Percentiles rank a stretch among this genome's conserved stretches.
Conservation (phyloP, 2,797 vertebrate species). For the Myotis findleyi region DNA sequence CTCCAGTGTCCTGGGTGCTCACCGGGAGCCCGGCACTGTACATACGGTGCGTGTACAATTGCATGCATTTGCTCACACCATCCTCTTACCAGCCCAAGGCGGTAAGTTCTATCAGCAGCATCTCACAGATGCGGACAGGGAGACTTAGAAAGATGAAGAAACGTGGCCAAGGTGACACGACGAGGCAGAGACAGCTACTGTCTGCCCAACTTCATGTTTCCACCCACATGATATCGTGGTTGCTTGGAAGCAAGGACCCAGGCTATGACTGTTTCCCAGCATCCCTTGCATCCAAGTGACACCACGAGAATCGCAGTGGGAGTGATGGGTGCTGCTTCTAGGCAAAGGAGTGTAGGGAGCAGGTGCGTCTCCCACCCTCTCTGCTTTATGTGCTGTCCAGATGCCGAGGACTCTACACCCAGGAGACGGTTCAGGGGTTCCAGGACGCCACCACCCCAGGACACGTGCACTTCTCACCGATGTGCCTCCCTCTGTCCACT, state of each 20-base stretch:
- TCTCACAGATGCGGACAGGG: not conserved
- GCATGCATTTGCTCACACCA: not conserved
- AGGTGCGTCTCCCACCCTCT: not conserved
- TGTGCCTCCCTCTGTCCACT: accelerated
- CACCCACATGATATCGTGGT: not conserved
- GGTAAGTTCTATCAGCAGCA: not conserved
- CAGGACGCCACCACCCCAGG: accelerated
- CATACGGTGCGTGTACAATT: not conserved
- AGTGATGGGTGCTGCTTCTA: not conserved
- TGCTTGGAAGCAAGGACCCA: not conserved
- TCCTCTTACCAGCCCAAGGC: not conserved
- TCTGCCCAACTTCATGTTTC: not conserved
- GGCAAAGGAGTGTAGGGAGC: not conserved
- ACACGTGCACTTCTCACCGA: accelerated
- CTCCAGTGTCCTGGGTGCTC: not conserved
- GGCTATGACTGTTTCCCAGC: not conserved
- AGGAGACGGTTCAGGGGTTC: accelerated
- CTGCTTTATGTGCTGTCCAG: not conserved
- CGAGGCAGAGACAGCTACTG: not conserved
- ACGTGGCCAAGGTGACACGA: not conserved
- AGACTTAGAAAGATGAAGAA: not conserved
- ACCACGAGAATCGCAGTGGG: not conserved
- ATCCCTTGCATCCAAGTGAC: not conserved
- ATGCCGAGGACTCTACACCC: not conserved
- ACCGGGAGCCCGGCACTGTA: not conserved